Evolutionary conservation across 2,113 vertebrate genomes (phyloP), one percentile per base, ranked within the genome.

Genomic region (Pelvicachromis taeniatus): DNA sequence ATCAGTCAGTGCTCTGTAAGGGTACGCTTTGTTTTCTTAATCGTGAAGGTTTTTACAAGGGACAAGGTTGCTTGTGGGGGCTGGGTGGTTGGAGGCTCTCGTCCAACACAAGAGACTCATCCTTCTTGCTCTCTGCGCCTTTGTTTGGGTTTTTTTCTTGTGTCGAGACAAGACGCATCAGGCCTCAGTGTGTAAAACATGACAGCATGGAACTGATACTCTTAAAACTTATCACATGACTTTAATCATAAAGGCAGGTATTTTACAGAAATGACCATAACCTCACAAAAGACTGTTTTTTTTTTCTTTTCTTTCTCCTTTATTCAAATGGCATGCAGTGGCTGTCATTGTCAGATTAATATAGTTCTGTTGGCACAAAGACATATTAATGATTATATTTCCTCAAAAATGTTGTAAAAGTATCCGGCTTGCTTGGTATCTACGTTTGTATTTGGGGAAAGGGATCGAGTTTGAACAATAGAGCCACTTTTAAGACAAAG

Each of bases 401-500:
- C 70, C 38, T 78, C 65, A 82, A 78, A 85, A 86, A 81, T 75
- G 90, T 91, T 90, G 65, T 78, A 68, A 90, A 90, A 90, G 85
- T 87, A 81, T 91, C 90, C 80, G 78, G 61, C 63, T 83, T 84
- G 79, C 50, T 83, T 78, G 80, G 81, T 82, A 75, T 85, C 85
- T 85, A 87, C 83, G 75, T 91, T 90, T 89, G 83, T 82, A 88
- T 88, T 94, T 88, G 35, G 85, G 84, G 23, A 85, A 90, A 92
- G 77, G 58, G 55, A 78, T 85, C 29, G 5, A 42, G 80, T 91
- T 81, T 68, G 68, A 94, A 95, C 94, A 96, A 95, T 93, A 87
- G 92, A 81, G 6, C 54, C 70, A 85, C 91, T 92, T 92, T 89
- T 84, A 90, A 83, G 81, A 93, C 92, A 94, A 95, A 95, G 92